Conservation (phyloP, 1,140 invertebrate species). For the Drosophila bipectinata region DNA sequence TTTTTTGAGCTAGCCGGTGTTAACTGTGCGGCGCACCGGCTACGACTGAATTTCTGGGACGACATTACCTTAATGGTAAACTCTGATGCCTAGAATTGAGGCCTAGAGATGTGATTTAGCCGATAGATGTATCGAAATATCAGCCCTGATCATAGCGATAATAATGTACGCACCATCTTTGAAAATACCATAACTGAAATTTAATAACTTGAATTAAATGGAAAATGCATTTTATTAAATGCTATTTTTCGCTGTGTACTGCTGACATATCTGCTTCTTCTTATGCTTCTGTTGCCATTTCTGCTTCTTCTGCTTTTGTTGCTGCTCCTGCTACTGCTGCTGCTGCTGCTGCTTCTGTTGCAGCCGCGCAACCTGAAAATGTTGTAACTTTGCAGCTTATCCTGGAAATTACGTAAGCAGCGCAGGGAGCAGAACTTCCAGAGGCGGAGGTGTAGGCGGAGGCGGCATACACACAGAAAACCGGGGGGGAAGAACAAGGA, state of each 20-base stretch:
- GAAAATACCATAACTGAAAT: no score
- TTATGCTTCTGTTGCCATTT: background rate
- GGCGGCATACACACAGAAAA: no score
- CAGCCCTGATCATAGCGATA: background rate
- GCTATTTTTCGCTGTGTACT: conserved; percentile 10
- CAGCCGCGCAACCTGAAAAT: conserved; percentile 57
- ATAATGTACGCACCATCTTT: background rate
- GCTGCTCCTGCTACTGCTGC: conserved; percentile 2
- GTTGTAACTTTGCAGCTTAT: conserved; percentile 82
- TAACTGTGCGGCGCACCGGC: background rate
- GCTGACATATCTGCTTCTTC: background rate
- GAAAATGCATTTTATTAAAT: no score
- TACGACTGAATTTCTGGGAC: background rate
- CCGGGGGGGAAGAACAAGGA: background rate
- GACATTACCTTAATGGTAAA: background rate
- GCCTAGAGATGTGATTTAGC: background rate
- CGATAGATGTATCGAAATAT: background rate
- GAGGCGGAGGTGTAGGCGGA: background rate
- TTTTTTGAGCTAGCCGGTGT: background rate
- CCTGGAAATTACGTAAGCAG: conserved; percentile 81
- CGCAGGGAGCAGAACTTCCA: conserved; percentile 41
- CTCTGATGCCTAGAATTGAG: background rate
- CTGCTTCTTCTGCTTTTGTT: conserved; percentile 2
- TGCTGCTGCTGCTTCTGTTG: conserved; percentile 43
- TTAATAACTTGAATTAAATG: no score